Evolutionary conservation across 2,113 vertebrate species (phyloP).

Genomic region (Acrocephalus kingi): DNA sequence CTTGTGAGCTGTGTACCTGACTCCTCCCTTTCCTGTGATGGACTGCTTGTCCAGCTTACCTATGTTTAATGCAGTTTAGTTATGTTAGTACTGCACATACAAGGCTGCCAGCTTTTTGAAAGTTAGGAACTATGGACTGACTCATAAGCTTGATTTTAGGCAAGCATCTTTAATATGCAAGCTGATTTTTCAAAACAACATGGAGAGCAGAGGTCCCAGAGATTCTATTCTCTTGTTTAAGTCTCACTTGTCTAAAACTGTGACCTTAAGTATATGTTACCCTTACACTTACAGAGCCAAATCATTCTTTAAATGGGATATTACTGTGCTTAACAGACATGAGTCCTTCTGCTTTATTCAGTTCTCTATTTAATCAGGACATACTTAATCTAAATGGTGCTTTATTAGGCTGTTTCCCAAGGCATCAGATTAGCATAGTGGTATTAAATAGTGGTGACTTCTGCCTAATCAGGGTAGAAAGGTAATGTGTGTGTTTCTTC

Average conservation of each 20-base stretch:
- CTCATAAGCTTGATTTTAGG: conserved; percentile 10
- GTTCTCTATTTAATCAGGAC: neutral
- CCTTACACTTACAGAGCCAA: neutral
- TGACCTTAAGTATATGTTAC: neutral
- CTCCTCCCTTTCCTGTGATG: neutral
- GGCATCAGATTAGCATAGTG: neutral
- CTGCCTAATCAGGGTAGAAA: neutral
- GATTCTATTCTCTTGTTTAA: neutral
- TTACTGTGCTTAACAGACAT: neutral
- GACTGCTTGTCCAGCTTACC: neutral
- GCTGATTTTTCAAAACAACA: conserved; percentile 7
- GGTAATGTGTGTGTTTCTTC: neutral
- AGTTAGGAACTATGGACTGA: neutral
- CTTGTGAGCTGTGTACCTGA: neutral
- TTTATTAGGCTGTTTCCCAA: conserved; percentile 33
- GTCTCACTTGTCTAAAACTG: neutral
- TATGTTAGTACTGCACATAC: neutral
- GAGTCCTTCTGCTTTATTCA: neutral
- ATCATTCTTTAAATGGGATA: neutral
- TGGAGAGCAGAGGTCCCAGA: neutral
- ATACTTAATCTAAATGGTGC: neutral
- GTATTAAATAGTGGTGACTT: neutral
- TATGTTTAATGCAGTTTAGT: neutral
- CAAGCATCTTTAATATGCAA: neutral
- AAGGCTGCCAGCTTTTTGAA: neutral